Base-by-base conservation (phyloP, 2,797 vertebrate species). In the Microctenopoma lineatum region DNA sequence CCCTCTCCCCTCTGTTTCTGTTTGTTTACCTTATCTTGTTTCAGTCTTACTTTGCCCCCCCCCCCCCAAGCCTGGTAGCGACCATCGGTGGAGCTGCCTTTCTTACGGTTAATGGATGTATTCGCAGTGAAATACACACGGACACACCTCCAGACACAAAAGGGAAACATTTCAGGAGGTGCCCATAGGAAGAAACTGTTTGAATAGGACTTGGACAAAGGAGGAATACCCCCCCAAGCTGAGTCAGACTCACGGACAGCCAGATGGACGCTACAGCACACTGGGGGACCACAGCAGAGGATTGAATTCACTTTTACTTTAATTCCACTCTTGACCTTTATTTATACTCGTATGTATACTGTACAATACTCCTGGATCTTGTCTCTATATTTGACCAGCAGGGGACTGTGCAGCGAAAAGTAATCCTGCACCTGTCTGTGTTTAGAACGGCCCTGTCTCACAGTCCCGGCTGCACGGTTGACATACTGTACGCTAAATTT, bases 201-300 rank as follows among this genome's bases (percentile, higher is more conserved):
- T 26, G 16, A 56, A 59, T 62, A 55, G 44, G 44, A 46, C 59
- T 75, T 61, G 13, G 14, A 46, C 44, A 69, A 60, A 55, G 70
- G 72, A 69, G 56, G 72, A 79, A 60, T 65, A 70, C 16, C 21
- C 21, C 29, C 56, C 42, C 45, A 15, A 46, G 58, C 56, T 15
- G 27, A 60, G 47, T 66, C 16, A 0, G 44, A 53, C 42, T 71
- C 50, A 34, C 45, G 56, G 66, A 59, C 68, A 70, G 55, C 50
- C 48, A 26, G 44, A 75, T 39, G 68, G 74, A 79, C 67, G 70
- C 62, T 63, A 39, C 82, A 66, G 72, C 70, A 80, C 63, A 70
- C 72, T 38, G 55, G 66, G 66, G 80, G 82, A 81, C 79, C 79
- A 79, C 68, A 65, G 68, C 70, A 73, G 75, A 75, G 67, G 69